Evolutionary conservation across 2,888 invertebrate genomes (phyloP), one percentile per base, ranked within the genome.

Genomic region (Timema cristinae): DNA sequence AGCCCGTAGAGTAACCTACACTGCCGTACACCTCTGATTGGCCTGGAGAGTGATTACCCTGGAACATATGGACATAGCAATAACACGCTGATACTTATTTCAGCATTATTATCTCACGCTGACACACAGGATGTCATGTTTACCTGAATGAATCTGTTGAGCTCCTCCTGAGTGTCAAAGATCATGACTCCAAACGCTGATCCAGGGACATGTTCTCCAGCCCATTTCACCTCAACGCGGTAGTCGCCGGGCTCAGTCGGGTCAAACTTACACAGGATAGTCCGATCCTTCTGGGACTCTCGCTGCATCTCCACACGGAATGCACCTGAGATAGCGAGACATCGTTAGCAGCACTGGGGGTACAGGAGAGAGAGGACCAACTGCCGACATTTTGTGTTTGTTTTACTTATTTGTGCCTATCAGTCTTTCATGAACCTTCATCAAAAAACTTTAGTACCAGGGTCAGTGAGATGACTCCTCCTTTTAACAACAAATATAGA

Each of bases 271-370:
- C 99, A 99, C 71, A 98, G 86, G 81, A 99, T 99, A 61, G 97
- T 97, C 77, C 99, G 87, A 82, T 99, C 99, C 81, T 97, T 96
- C 83, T 98, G 97, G 80, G 92, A 97, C 83, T 99, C 98, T 15
- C 98, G 86, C 82, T 97, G 97, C 98, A 99, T 99, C 83, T 99
- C 98, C 7, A 99, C 99, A 77, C 98, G 89, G 86, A 99, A 99
- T n/a, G 98, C 98, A 74, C 98, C 89, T 87, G 78, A 7, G 71
- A 69, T 2, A 32, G 32, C 32, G 32, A 32, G 32, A 32, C 32
- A 32, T 4, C 4, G 32, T 32, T 32, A 32, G 32, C 32, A 4
- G 32, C 32, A 32, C 32, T 32, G 32, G 32, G 32, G 32, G 32
- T 32, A 32, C 32, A 32, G 32, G 32, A 32, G 2, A 32, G 32